phyloP scores from a whole-genome alignment of 2,888 invertebrate genomes.

The Sphaerophoria rueppellii region DNA sequence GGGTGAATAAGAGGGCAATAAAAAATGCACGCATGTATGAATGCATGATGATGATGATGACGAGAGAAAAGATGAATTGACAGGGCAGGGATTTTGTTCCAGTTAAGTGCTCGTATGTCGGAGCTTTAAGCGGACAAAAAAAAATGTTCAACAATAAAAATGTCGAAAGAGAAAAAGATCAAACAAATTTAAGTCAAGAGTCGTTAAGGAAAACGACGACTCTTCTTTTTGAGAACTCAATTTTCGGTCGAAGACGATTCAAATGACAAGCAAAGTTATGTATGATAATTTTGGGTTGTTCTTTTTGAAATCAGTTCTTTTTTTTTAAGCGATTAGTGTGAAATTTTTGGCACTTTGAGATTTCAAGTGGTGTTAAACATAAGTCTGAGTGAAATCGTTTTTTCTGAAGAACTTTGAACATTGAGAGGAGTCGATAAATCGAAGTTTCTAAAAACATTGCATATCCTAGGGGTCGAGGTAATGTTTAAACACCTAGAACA shows the following conservation, averaged over 20 bases:
- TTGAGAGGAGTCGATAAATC: too few relatives aligned
- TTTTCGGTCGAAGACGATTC: slow-evolving; percentile 49
- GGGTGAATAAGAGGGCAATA: slow-evolving; percentile 64
- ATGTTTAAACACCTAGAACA: too few relatives aligned
- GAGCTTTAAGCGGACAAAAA: slow-evolving; percentile 17
- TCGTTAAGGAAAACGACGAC: slow-evolving; percentile 56
- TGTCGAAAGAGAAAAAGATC: background rate
- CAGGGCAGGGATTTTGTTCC: slow-evolving; percentile 66
- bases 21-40: slow-evolving; percentile 22
- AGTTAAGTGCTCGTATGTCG: slow-evolving; percentile 60
- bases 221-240: slow-evolving; percentile 66
- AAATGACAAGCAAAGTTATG: slow-evolving; percentile 63
- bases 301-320: background rate
- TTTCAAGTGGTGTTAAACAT: too few relatives aligned
- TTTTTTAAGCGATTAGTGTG: slow-evolving; percentile 24
- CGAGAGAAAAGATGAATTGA: slow-evolving; percentile 62
- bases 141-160: background rate
- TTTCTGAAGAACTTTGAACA: too few relatives aligned
- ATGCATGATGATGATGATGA: slow-evolving; percentile 3
- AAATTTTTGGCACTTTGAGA: background rate
- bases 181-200: slow-evolving; percentile 39
- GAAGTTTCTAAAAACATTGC: too few relatives aligned
- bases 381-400: too few relatives aligned
- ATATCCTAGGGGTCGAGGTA: too few relatives aligned
- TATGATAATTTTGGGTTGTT: background rate